Evolutionary conservation across 2,113 vertebrate species (phyloP).

Genomic region (Cryptotis parvus): DNA sequence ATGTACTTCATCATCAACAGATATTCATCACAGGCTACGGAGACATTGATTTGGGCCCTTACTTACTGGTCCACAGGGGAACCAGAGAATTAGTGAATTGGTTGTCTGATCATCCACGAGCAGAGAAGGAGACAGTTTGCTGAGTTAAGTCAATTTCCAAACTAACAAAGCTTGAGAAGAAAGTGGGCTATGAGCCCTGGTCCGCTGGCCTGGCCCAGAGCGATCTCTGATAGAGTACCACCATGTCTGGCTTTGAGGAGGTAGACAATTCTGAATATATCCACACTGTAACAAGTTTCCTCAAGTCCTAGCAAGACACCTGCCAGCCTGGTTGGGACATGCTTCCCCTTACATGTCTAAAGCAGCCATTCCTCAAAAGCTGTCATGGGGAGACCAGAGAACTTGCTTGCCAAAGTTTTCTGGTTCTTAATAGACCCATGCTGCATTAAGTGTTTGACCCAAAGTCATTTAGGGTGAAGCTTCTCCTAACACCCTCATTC

Average conservation of each 20-base stretch:
- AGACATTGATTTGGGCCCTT: slow-evolving; percentile 11
- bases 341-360: not conserved
- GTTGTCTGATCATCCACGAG: not conserved
- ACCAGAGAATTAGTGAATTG: not conserved
- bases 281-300: not conserved
- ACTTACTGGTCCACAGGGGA: not conserved
- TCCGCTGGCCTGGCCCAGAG: not conserved
- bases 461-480: not conserved
- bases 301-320: not conserved
- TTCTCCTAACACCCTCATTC: not conserved
- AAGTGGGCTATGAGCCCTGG: not conserved
- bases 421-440: not conserved
- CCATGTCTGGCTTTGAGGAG: slow-evolving; percentile 46
- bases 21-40: not conserved
- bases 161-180: not conserved
- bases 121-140: not conserved
- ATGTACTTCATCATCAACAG: not conserved
- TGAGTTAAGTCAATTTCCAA: not conserved
- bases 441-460: not conserved
- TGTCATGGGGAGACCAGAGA: not conserved
- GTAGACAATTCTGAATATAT: not conserved
- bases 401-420: not conserved
- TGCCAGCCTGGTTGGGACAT: not conserved
- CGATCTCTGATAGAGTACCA: not conserved
- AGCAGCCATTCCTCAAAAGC: not conserved